Base-by-base conservation (phyloP, 53 echinoderm and acorn worm genomes). In the Patiria pectinifera region DNA sequence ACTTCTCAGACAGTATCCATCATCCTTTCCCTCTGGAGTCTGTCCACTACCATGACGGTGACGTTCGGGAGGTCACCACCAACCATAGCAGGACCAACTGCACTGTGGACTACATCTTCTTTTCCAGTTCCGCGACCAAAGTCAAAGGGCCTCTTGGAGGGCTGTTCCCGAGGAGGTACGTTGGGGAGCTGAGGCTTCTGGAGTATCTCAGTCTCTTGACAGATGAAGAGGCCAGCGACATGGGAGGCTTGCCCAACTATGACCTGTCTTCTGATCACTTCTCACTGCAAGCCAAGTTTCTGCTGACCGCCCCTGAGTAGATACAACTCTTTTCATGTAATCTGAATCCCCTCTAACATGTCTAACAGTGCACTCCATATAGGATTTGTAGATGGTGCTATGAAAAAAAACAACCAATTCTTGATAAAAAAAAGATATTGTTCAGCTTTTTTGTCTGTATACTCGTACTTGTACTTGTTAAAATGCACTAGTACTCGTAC, bases 31-130 rank as follows among this genome's bases (percentile, higher is more conserved):
- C 81, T 35, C 89, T 98, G 43, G 86, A 79, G 0, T 98, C 98
- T 0, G 93, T 92, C 13, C 96, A 98, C 77, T 69, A 78, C n/a
- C 95, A 95, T 78, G 71, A 90, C 47, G 62, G 53, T 25, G 82
- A 91, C 24, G 89, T 83, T 74, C 19, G 45, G 16, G 96, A 95
- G 76, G 91, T 97, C 47, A 98, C 98, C 76, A 97, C 96, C 63
- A 95, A 96, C 86, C 96, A 98, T 62, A 66, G 91, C 18, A 82
- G 77, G 48, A 96, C 98, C 76, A 98, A 98, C 95, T 96, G 98
- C 71, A 95, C 94, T 18, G 96, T 98, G 80, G 98, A 98, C 86
- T 98, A 96, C 87, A 98, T 98, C 86, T 98, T 96, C 94, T 95
- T 82, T 69, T 93, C 96, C 23, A 78, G 16, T 9, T 43, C 22